Conservation (phyloP, 1,140 invertebrate species). For the Piezodorus guildinii region DNA sequence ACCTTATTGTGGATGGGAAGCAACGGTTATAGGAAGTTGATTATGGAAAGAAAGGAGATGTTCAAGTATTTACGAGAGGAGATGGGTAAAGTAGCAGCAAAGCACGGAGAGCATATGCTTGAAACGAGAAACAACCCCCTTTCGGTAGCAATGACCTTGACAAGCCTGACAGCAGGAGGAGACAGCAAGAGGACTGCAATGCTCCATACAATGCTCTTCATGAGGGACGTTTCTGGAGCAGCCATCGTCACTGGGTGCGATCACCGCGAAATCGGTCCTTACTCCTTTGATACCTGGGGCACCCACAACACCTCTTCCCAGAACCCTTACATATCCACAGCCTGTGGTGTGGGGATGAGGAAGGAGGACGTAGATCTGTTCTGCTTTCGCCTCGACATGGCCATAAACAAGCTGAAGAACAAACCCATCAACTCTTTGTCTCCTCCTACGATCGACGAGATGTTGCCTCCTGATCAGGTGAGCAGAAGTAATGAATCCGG, state of each 20-base stretch:
- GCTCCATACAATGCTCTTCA: constrained; percentile 60
- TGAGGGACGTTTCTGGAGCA: constrained; percentile 55
- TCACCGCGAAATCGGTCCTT: constrained; percentile 41
- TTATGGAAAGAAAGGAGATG: constrained; percentile 50
- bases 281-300: constrained; percentile 53
- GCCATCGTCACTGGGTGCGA: constrained; percentile 46
- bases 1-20: constrained; percentile 63
- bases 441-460: background rate
- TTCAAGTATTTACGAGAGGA: constrained; percentile 51
- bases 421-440: background rate
- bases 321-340: constrained; percentile 53
- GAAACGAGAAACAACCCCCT: constrained; percentile 58
- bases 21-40: constrained; percentile 50
- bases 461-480: background rate
- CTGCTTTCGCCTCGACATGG: constrained; percentile 48
- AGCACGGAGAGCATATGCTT: constrained; percentile 50
- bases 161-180: constrained; percentile 28
- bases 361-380: constrained; percentile 52
- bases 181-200: constrained; percentile 41
- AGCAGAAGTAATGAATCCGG: background rate
- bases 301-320: constrained; percentile 49
- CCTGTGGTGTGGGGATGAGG: constrained; percentile 56
- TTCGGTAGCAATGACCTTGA: constrained; percentile 45
- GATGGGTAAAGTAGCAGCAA: constrained; percentile 45
- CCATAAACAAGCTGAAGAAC: constrained; percentile 36